A percentile compares a stretch with the other conserved stretches of the same genome.
phyloP scores from a whole-genome alignment of 2,113 vertebrate species.

The Dunckerocampus dactyliophorus region DNA sequence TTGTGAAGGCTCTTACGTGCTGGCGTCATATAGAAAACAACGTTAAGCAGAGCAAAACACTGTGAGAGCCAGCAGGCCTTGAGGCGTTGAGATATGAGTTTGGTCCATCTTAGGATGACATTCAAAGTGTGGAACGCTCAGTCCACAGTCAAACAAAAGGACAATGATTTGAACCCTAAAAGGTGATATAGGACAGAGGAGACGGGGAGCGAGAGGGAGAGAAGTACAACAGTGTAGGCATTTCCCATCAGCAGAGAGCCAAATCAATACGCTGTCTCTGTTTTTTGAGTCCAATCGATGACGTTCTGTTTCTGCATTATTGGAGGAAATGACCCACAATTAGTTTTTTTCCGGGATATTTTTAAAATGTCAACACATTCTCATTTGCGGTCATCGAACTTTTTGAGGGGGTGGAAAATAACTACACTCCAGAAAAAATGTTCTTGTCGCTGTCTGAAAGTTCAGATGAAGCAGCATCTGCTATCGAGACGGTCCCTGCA shows the following conservation, averaged over 20 bases:
- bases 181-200: conserved; percentile 14
- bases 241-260: conserved; percentile 43
- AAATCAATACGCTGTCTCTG: conserved; percentile 58
- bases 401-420: conserved; percentile 6
- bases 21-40: too few relatives aligned
- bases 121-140: too few relatives aligned
- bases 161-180: too few relatives aligned
- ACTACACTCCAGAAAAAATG: conserved; percentile 14
- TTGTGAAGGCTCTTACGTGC: too few relatives aligned
- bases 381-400: conserved; percentile 34
- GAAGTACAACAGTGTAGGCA: conserved; percentile 24
- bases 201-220: background rate
- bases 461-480: conserved; percentile 17
- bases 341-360: conserved; percentile 45
- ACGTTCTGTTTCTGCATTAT: conserved; percentile 37
- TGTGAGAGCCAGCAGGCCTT: too few relatives aligned
- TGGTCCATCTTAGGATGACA: too few relatives aligned
- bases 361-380: conserved; percentile 54
- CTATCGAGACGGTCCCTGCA: too few relatives aligned
- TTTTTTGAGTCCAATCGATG: conserved; percentile 54
- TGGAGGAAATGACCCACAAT: conserved; percentile 51
- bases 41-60: too few relatives aligned
- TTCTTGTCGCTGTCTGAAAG: conserved; percentile 29
- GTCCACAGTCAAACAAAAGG: too few relatives aligned
- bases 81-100: too few relatives aligned